Conservation (phyloP, 2,888 invertebrate genomes). For the Cephus runcator region DNA sequence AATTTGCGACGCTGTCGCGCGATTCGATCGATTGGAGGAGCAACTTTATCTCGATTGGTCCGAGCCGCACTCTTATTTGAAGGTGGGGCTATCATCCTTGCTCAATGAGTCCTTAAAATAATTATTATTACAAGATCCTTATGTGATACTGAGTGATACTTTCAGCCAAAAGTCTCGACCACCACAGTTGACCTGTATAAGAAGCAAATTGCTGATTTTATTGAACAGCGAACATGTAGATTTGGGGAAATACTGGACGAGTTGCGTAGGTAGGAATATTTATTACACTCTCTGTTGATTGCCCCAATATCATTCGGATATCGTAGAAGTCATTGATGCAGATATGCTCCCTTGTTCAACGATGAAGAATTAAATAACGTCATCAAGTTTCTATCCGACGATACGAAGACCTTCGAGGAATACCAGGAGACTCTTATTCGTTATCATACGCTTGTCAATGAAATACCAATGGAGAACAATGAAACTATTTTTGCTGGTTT, state of each 20-base stretch:
- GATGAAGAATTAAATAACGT: conserved; percentile 58
- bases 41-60: conserved; percentile 77
- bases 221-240: conserved; percentile 77
- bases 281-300: neutral
- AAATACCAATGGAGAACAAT: conserved; percentile 71
- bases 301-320: neutral
- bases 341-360: conserved; percentile 50
- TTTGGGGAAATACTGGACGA: conserved; percentile 79
- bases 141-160: conserved; percentile 5
- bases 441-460: conserved; percentile 72
- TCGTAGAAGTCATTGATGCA: conserved; percentile 21
- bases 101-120: neutral
- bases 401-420: conserved; percentile 72
- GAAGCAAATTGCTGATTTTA: conserved; percentile 71
- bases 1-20: conserved; percentile 78
- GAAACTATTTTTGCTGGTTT: conserved; percentile 82
- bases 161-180: conserved; percentile 80
- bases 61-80: conserved; percentile 39
- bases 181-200: conserved; percentile 75
- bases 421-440: conserved; percentile 72
- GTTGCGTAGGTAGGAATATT: conserved; percentile 62
- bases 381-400: conserved; percentile 74
- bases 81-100: conserved; percentile 32
- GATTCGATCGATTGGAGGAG: conserved; percentile 83
- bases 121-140: neutral